These are phyloP conservation scores for Casuarius casuarius DNA, from an alignment of 2,113 vertebrate species.

Conservation along the genomic window DNA sequence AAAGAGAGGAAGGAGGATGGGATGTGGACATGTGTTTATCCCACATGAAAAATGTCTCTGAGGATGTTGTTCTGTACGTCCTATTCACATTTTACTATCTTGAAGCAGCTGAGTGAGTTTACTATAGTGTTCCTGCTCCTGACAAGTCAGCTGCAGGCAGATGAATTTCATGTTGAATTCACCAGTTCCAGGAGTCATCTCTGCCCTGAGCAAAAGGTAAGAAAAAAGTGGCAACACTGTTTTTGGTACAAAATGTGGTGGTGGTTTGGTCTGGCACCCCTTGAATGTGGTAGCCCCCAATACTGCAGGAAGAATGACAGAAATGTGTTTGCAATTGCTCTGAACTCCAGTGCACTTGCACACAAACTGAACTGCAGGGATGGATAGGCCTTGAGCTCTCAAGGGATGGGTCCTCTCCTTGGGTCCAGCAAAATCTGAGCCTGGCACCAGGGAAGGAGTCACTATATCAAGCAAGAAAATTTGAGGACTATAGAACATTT, in stretches of 20 bases:
- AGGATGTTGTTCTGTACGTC: neutral
- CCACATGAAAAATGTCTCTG: neutral
- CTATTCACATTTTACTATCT: neutral
- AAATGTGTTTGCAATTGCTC: neutral
- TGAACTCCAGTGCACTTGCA: neutral
- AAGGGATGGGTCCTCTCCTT: neutral
- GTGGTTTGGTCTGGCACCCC: neutral
- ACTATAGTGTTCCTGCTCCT: neutral
- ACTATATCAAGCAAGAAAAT: neutral
- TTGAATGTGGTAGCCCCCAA: neutral
- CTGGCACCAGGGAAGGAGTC: neutral
- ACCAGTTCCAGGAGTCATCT: neutral
- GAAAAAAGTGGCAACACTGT: accelerated
- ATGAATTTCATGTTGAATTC: accelerated
- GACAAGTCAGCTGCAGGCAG: neutral
- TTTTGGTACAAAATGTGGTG: neutral
- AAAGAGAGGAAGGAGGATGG: neutral
- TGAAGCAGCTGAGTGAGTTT: conserved; percentile 34
- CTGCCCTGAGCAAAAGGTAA: neutral
- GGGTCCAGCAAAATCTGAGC: neutral
- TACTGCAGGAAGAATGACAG: conserved; percentile 2
- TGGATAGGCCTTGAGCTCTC: neutral
- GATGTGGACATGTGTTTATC: neutral
- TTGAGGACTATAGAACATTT: neutral
- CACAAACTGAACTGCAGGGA: neutral